These are phyloP conservation scores for Schizothorax lantsangensis DNA, from an alignment of 2,797 vertebrate species.

Conservation along the genomic window DNA sequence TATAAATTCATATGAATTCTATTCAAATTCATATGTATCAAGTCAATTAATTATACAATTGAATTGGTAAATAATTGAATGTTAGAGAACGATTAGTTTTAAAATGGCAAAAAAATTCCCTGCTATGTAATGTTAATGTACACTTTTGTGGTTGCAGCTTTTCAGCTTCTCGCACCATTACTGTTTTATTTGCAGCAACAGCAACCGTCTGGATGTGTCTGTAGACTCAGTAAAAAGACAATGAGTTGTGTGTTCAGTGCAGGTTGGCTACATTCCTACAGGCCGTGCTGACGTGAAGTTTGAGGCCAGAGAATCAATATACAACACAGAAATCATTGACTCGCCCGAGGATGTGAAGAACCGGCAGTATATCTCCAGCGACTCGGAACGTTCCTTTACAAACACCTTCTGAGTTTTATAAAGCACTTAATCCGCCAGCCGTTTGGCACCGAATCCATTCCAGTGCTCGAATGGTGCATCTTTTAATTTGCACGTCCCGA, in stretches of 20 bases:
- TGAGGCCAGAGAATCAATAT: constrained; percentile 48
- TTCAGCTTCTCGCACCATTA: constrained; percentile 7
- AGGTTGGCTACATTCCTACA: constrained; percentile 37
- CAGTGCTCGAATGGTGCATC: not conserved
- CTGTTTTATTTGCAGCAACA: constrained; percentile 7
- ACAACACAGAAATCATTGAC: constrained; percentile 51
- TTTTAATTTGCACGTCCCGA: constrained; percentile 17
- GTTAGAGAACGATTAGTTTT: not conserved
- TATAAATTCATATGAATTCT: not conserved
- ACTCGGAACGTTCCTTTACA: constrained; percentile 34
- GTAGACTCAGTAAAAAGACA: constrained; percentile 35
- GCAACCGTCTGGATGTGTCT: constrained; percentile 9
- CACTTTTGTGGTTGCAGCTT: not conserved
- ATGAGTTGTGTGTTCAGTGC: constrained; percentile 38
- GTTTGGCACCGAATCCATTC: constrained; percentile 9
- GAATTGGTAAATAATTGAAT: no score
- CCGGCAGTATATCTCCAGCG: constrained; percentile 36
- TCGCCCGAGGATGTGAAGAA: constrained; percentile 28
- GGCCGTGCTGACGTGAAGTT: constrained; percentile 32
- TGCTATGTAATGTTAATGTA: not conserved
- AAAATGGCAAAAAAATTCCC: not conserved
- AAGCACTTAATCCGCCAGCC: constrained; percentile 26
- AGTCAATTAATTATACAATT: not conserved
- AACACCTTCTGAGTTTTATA: constrained; percentile 43
- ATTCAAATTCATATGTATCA: no score